Conservation (phyloP, 2,888 invertebrate genomes). For the Arenicola marina region DNA sequence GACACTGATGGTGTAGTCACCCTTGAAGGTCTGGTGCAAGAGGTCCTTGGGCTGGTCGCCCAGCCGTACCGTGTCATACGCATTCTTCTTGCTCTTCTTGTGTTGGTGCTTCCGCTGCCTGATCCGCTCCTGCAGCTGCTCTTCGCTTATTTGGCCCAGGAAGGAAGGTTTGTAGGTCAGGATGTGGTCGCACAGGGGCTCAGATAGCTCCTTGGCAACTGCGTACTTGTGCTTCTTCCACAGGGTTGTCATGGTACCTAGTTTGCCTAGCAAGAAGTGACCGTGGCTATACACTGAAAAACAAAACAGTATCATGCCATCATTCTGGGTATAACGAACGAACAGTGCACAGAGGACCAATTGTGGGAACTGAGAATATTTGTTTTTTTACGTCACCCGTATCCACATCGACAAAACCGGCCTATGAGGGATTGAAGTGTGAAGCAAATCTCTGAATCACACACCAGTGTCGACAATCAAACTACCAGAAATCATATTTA, state of each 20-base stretch:
- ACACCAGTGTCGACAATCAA: too few species aligned
- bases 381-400: too few species aligned
- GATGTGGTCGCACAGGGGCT: constrained; percentile 32
- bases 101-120: not conserved
- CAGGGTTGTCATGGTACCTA: constrained; percentile 22
- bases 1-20: constrained; percentile 26
- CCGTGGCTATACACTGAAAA: not conserved
- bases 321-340: too few species aligned
- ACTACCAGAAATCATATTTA: too few species aligned
- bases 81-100: constrained; percentile 16
- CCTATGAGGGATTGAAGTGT: too few species aligned
- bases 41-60: constrained; percentile 14
- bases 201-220: constrained; percentile 25
- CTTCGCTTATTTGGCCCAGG: constrained; percentile 16
- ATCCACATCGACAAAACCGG: too few species aligned
- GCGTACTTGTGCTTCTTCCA: constrained; percentile 26
- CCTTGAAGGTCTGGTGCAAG: constrained; percentile 25
- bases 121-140: not conserved
- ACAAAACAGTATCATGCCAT: too few species aligned
- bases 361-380: too few species aligned
- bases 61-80: constrained; percentile 11
- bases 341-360: too few species aligned
- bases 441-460: too few species aligned
- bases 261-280: constrained; percentile 17
- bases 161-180: constrained; percentile 12